Evolutionary conservation across 2,888 invertebrate species (phyloP).

Genomic region (Nesidiocoris tenuis): DNA sequence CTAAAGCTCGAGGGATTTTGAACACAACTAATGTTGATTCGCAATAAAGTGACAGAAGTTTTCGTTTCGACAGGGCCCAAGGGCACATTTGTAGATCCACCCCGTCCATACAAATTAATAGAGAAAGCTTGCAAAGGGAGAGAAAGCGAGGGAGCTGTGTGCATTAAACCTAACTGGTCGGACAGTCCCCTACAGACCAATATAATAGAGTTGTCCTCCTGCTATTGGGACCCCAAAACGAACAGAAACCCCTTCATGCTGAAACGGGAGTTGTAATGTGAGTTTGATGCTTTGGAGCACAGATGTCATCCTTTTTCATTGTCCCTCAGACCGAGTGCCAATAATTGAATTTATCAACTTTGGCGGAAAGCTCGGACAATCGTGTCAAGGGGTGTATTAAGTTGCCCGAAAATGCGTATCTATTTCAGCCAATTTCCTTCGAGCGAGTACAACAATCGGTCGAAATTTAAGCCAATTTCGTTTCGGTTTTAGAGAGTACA

Average conservation of each 20-base stretch:
- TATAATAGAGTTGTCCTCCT: conserved; percentile 46
- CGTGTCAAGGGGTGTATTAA: conserved; percentile 1
- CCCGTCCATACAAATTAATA: conserved; percentile 48
- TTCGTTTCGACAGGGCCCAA: conserved; percentile 17
- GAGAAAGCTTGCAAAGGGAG: conserved; percentile 38
- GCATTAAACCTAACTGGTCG: conserved; percentile 47
- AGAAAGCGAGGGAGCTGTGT: conserved; percentile 6
- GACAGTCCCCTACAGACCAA: conserved; percentile 21
- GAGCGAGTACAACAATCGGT: not conserved
- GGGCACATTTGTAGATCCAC: conserved; percentile 40
- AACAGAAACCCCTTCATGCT: not conserved
- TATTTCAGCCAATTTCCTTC: conserved; percentile 20
- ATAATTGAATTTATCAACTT: conserved; percentile 41
- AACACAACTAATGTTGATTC: too few species aligned
- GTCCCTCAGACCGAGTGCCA: conserved; percentile 26
- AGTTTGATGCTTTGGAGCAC: conserved; percentile 48
- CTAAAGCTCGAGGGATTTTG: too few species aligned
- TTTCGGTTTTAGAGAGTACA: too few species aligned
- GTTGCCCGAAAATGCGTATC: conserved; percentile 16
- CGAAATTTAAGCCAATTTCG: not conserved
- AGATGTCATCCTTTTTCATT: conserved; percentile 47
- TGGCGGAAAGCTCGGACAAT: not conserved
- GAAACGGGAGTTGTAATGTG: conserved; percentile 44
- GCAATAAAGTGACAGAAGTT: not conserved
- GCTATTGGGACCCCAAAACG: conserved; percentile 14